Evolutionary conservation across 1,140 invertebrate genomes (phyloP), one percentile per base, ranked within the genome.

Genomic region (Trichonephila clavipes): DNA sequence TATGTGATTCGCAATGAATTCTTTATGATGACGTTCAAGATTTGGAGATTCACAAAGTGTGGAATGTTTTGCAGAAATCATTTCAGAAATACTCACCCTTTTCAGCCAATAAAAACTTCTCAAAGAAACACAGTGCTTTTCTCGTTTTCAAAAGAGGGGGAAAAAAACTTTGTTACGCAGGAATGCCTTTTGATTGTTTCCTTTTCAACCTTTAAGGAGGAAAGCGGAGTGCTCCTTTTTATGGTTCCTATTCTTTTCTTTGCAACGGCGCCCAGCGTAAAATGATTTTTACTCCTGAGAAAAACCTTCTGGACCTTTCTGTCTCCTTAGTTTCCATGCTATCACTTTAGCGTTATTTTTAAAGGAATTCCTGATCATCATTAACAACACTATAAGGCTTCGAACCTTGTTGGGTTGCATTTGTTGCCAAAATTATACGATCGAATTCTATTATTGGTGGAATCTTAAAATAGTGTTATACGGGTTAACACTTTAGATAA

Each of bases 261-360:
- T 64, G 90, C 81, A 64, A 64, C 90, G 28, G n/a, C 81, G 58
- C 77, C 51, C 81, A 64, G 90, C 77, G 81, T 91, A 91, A 91
- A 91, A 91, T 91, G 90, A 85, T 91, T 91, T 91, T 91, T 83
- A 91, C 59, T 72, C 81, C 40, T 81, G 69, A 82, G 59, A 62
- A 83, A 62, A 85, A 82, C 72, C 72, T 64, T 62, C 90, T 59
- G 82, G 82, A 59, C 82, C 51, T 83, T 83, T 58, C 82, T 21
- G 40, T 59, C 72, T 34, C 72, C 28, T 77, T 40, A 24, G 24
- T 34, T 77, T 77, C 72, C 72, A 34, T 18, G 59, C 88, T 58
- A 40, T 66, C 72, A 58, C 64, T 90, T 88, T 81, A 59, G 28
- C 40, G 58, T 24, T 58, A 85, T 51, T 58, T 90, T 90, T 90